Evolutionary conservation across 2,888 invertebrate genomes (phyloP), one percentile per base, ranked within the genome.

Genomic region (Diabrotica balteata): DNA sequence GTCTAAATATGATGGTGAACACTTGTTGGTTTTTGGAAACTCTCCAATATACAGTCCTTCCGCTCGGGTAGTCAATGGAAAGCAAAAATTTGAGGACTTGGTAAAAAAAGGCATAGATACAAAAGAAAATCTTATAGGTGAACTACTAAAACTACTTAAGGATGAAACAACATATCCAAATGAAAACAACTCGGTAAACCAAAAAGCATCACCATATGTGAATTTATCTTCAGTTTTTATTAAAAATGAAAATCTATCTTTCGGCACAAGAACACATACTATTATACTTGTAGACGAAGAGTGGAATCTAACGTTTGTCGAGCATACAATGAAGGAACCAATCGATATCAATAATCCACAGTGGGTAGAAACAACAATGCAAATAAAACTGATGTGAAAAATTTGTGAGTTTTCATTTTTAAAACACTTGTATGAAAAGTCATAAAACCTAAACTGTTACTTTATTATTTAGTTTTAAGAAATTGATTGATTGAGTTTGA

Each of bases 1-100:
- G 63, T 73, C 77, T 6, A 71, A 75, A 0, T 85, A 80, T 55
- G 73, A 79, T 6, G 87, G 87, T 59, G 80, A 83, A 32, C 85
- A 87, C 54, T 81, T 85, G 60, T 79, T 90, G 64, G 93, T 90
- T 0, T 91, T 93, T 80, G 90, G 94, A 0, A 94, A 94, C 78
- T 90, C 90, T 77, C 80, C 88, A 0, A 87, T 90, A 0, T 84
- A 87, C 6, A 77, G 76, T 2, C 92, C 93, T 0, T 87, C 92
- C 59, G 86, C 85, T 72, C 94, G 94, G 84, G 92, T 93, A 0
- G 80, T 83, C 55, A 85, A 84, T 58, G 94, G 94, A 0, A 87
- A 83, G 67, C 75, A 84, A 10, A 83, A 83, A 63, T 89, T 94
- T 73, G 80, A 85, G 73, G 83, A 87, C 50, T 88, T 93, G 44